Base-by-base conservation (phyloP, 2,888 invertebrate species). In the Cyclophora punctaria region DNA sequence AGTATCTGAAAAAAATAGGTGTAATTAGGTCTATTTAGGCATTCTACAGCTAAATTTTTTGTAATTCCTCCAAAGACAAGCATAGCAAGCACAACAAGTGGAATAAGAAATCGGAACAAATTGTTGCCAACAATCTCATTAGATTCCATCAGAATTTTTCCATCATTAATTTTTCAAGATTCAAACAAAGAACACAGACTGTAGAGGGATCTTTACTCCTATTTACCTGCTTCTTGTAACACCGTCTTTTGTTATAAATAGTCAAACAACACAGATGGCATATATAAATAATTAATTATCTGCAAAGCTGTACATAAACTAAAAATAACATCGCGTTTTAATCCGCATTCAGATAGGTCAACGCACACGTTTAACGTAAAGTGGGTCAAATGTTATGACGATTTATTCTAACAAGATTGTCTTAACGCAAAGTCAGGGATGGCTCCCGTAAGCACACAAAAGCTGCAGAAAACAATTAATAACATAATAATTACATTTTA, bases 331-430 rank as follows among this genome's bases (percentile, higher is more conserved):
- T 80, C 72, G 68, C 73, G 75, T 72, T 75, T 64, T 74, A 80
- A 73, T 86, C 87, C 85, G 84, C 84, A 85, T 81, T 81, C 83
- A 78, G 72, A 82, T 85, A 86, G 87, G 89, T 89, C 89, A 87
- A 83, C 82, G 85, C 80, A 83, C 83, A 85, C 78, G 69, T 44
- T 64, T 73, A 75, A 66, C 69, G 73, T 77, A 88, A n/a, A 80
- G 72, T 89, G 86, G 88, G 88, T 89, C 88, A 89, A 79, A 84
- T 76, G 75, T 76, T 82, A 76, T 74, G 71, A 76, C 73, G 64
- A 75, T 66, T 70, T 72, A 69, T 75, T 73, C 61, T 62, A 56
- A 67, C 58, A 57, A 58, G 69, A 66, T 64, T 64, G 52, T 53
- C 59, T 55, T 57, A 60, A 51, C 53, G 52, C 62, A 59, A 54